Evolutionary conservation across 2,113 vertebrate genomes (phyloP), one percentile per base, ranked within the genome.

Genomic region (Thomomys bottae): DNA sequence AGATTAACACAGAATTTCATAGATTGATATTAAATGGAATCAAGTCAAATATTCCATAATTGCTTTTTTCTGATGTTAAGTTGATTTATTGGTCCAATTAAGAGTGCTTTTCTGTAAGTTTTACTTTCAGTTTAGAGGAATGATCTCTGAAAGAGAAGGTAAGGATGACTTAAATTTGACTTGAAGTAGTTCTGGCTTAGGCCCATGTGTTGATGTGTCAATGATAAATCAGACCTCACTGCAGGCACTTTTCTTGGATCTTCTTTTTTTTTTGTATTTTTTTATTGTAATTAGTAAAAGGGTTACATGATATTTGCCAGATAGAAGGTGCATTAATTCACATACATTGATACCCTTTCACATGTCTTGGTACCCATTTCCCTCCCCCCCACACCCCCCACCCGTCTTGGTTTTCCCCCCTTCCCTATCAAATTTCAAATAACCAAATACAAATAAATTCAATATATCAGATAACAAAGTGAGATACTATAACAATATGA

Each of bases 71-170:
- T 89, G 80, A 94, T 87, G 40, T 96, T 91, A 93, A 95, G 97
- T 97, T 98, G 95, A 97, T 96, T 97, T 95, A 97, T 96, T 96
- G 92, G 21, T 81, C 11, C 87, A 96, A 95, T 97, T 97, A 97
- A 97, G 59, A 91, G 95, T 66, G 92, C 73, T 92, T 96, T 96
- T 87, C 73, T 93, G 7, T 95, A 95, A 85, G 66, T 81, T 90
- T 92, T 93, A 85, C 36, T 91, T 87, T 49, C 76, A 96, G 91
- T 95, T 94, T 68, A 96, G 64, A 80, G 32, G 68, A 92, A 5
- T 63, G 40, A 20, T 64, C 76, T 93, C 14, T 81, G 45, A 71
- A 95, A 94, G 26, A 34, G 87, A 88, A 96, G 36, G 30, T 85
- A 76, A 81, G 45, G 2, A 21, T 2, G 83, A 67, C 80, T 97